Percentiles rank a stretch among this genome's conserved stretches.
These are phyloP conservation scores for Myotis findleyi DNA, from an alignment of 2,797 vertebrate species.

Conservation along the genomic window DNA sequence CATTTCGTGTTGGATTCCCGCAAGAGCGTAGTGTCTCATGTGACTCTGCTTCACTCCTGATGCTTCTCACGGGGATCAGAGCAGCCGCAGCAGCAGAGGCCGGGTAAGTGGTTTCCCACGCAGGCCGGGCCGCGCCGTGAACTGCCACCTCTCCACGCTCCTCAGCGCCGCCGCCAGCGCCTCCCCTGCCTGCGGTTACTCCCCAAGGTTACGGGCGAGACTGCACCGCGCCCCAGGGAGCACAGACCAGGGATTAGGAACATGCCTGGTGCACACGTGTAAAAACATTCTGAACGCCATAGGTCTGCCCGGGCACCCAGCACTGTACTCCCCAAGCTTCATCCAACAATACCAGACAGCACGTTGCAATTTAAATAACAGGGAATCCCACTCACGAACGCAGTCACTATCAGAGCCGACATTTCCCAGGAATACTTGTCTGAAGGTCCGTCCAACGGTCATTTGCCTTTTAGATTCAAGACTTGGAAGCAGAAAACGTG, in stretches of 20 bases:
- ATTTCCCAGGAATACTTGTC: conserved; percentile 41
- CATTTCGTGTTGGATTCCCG: conserved; percentile 82
- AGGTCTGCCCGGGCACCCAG: neutral
- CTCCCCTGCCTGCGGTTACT: conserved; percentile 72
- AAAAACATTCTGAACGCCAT: neutral
- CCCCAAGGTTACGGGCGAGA: conserved; percentile 65
- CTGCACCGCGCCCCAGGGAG: conserved; percentile 24
- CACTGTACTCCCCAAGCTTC: neutral
- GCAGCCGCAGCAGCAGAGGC: conserved; percentile 83
- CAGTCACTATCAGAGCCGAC: neutral
- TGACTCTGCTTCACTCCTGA: conserved; percentile 84
- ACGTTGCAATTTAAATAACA: neutral
- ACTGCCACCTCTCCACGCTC: conserved; percentile 65
- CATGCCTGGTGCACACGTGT: conserved; percentile 18
- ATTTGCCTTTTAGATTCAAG: conserved; percentile 94
- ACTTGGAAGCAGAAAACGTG: conserved; percentile 97
- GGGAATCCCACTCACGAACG: neutral
- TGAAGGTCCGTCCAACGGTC: conserved; percentile 67
- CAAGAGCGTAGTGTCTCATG: conserved; percentile 84
- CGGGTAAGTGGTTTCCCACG: conserved; percentile 84
- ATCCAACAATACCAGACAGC: neutral
- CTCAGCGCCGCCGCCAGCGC: conserved; percentile 58
- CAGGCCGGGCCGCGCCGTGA: conserved; percentile 79
- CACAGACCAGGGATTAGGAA: conserved; percentile 38
- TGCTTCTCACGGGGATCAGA: conserved; percentile 85